A percentile compares a stretch with the other conserved stretches of the same genome.
Conservation (phyloP, 2,888 invertebrate species). For the Ectropis crepuscularia region DNA sequence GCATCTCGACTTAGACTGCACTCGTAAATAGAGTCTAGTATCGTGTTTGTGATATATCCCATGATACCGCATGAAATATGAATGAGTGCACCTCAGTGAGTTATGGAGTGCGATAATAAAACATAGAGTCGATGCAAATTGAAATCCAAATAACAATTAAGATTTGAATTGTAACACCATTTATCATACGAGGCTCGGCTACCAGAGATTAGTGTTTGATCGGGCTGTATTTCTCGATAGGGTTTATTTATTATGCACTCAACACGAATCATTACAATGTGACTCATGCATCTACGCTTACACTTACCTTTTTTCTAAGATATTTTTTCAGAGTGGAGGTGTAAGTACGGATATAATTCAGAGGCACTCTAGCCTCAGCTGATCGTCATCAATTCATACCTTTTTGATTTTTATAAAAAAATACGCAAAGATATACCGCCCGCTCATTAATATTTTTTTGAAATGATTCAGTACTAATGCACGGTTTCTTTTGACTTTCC, state of each 20-base stretch:
- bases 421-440: too few relatives aligned
- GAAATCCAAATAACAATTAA: slow-evolving; percentile 58
- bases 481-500: too few relatives aligned
- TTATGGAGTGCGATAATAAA: slow-evolving; percentile 73
- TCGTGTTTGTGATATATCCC: slow-evolving; percentile 70
- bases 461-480: too few relatives aligned
- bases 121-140: slow-evolving; percentile 54
- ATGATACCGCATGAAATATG: slow-evolving; percentile 77
- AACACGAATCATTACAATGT: slow-evolving; percentile 10
- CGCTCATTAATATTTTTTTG: too few relatives aligned
- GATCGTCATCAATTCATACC: too few relatives aligned
- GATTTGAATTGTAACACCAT: slow-evolving; percentile 49
- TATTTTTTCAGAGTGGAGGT: too few relatives aligned
- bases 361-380: too few relatives aligned
- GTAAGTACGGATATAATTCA: too few relatives aligned
- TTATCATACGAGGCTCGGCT: slow-evolving; percentile 30
- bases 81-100: slow-evolving; percentile 65
- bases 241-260: slow-evolving; percentile 22
- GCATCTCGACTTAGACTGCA: slow-evolving; percentile 62
- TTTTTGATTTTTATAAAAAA: too few relatives aligned
- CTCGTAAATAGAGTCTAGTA: slow-evolving; percentile 75
- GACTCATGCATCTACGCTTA: not conserved
- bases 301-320: not conserved
- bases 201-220: slow-evolving; percentile 31
- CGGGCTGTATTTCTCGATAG: slow-evolving; percentile 18